Conservation (phyloP, 2,113 vertebrate species). For the Hypocryptadius cinnamomeus region DNA sequence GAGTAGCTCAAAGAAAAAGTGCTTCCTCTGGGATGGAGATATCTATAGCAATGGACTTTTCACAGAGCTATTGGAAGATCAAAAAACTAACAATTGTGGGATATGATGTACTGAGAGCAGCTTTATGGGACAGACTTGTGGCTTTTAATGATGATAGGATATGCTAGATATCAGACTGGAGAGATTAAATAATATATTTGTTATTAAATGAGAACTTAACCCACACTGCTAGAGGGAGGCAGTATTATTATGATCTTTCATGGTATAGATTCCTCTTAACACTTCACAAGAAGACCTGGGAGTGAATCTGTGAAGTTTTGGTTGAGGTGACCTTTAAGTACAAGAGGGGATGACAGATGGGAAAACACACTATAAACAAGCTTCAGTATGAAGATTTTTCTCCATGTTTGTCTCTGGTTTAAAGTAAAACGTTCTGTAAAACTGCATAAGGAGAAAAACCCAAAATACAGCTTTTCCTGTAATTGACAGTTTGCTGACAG, state of each 20-base stretch:
- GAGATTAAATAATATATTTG: not conserved
- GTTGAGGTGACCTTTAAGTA: not conserved
- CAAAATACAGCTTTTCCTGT: not conserved
- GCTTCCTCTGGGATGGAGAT: not conserved
- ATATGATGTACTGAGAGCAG: not conserved
- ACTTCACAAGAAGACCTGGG: not conserved
- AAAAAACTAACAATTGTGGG: not conserved
- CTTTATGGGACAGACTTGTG: not conserved
- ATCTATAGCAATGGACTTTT: not conserved
- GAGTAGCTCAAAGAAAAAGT: not conserved
- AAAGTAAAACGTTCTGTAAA: not conserved
- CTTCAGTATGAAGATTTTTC: not conserved
- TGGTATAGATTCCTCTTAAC: not conserved
- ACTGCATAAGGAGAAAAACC: fast-evolving
- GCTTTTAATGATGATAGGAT: not conserved
- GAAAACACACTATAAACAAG: not conserved
- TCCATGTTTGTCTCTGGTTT: not conserved
- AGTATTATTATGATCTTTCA: not conserved
- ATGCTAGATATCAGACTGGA: not conserved
- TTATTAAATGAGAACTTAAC: not conserved
- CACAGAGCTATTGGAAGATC: slow-evolving; percentile 2
- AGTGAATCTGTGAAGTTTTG: not conserved
- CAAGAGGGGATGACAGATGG: not conserved
- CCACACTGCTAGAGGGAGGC: not conserved
- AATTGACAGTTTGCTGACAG: not conserved